Base-by-base conservation (phyloP, 2,797 vertebrate genomes). In the Danio kyathit region DNA sequence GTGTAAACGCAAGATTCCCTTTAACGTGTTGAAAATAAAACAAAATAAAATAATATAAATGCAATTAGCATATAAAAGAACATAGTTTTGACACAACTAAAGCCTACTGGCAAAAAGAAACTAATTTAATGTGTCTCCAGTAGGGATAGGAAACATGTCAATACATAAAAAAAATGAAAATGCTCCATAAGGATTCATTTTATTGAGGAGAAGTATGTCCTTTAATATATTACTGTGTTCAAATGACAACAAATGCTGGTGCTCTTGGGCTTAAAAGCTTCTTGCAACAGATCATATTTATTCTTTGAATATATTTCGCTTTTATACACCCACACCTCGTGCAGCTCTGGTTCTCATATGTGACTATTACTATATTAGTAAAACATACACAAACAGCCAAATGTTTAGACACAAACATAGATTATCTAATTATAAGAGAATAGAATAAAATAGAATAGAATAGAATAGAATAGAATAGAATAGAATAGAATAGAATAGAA, bases 161-260 rank as follows among this genome's bases (percentile, higher is more conserved):
- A 41, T 3, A 10, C 5, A 11, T 17, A 16, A 44, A 48, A 29
- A 67, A 0, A 6, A 5, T 49, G 44, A 29, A 84, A 84, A 61
- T 17, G n/a, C 56, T 74, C 81, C 86, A 87, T 85, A 90, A 88
- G 91, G 88, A 85, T 87, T 87, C 84, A 84, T 87, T 90, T 87
- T 81, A 44, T 21, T 19, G n/a, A 29, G 19, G 6, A 69, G 21
- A 21, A 29, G 46, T 56, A 64, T 46, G n/a, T 76, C 40, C 14
- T n/a, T 52, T 56, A 56, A 29, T 44, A 66, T 66, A 41, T 16
- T 52, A 70, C 49, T 52, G 38, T 65, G 9, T 41, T 66, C 10
- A 7, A 54, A 5, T 17, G 13, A 40, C 40, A 19, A 51, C 49
- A 65, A 9, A 76, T 76, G 61, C 60, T 44, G 5, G 14, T 65